phyloP scores from a whole-genome alignment of 92 coral and sea anemone species.

The Heliopora coerulea region DNA sequence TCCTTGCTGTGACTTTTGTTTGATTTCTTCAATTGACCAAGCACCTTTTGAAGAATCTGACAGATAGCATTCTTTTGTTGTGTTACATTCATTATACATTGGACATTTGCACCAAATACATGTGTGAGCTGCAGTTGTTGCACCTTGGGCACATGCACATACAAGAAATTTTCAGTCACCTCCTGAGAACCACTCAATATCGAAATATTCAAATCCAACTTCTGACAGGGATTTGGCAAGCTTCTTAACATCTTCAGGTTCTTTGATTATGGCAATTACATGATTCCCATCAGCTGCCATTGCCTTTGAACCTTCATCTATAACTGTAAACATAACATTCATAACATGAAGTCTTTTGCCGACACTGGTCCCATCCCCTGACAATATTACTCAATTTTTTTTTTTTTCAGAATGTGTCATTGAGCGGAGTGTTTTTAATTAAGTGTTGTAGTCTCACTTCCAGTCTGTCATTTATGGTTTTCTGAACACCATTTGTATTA shows the following conservation, averaged over 20 bases:
- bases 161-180: conserved; percentile 49
- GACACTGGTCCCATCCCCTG: conserved; percentile 46
- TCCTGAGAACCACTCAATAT: conserved; percentile 32
- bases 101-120: conserved; percentile 56
- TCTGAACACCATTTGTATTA: conserved; percentile 25
- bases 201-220: not conserved
- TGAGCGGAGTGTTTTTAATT: not conserved
- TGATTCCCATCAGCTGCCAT: conserved; percentile 48
- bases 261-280: conserved; percentile 40
- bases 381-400: conserved; percentile 26
- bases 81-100: conserved; percentile 10
- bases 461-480: conserved; percentile 36
- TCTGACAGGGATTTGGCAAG: conserved; percentile 14
- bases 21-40: conserved; percentile 26
- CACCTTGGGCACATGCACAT: conserved; percentile 19
- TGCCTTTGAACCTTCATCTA: conserved; percentile 26
- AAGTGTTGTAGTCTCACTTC: conserved; percentile 18
- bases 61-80: conserved; percentile 21
- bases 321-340: conserved; percentile 40
- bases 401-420: not conserved
- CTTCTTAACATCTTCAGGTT: conserved; percentile 25
- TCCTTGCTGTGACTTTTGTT: not conserved
- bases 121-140: conserved; percentile 24
- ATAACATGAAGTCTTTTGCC: conserved; percentile 48
- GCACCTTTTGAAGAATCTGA: conserved; percentile 28